Conservation (phyloP, 2,113 vertebrate species). For the Burhinus bistriatus region DNA sequence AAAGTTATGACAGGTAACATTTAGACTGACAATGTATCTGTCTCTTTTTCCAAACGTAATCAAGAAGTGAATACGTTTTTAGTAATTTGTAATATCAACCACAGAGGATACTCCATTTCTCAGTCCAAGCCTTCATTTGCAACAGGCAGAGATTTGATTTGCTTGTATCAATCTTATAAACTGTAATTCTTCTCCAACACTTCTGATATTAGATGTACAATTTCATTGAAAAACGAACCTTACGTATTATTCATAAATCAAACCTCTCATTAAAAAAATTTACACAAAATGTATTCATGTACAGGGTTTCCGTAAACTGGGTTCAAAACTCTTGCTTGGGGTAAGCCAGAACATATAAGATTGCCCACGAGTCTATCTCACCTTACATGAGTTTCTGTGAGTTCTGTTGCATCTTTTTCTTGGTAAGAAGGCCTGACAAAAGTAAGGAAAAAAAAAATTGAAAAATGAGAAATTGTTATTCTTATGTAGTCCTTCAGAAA, state of each 20-base stretch:
- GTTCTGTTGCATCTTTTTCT: not conserved
- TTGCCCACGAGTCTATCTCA: not conserved
- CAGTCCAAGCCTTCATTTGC: not conserved
- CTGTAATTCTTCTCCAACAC: not conserved
- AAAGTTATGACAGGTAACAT: not conserved
- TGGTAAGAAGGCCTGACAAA: not conserved
- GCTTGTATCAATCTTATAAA: not conserved
- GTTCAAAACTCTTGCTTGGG: not conserved
- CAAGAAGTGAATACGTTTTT: not conserved
- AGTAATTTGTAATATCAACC: not conserved
- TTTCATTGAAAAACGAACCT: not conserved
- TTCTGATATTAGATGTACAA: not conserved
- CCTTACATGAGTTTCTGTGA: not conserved
- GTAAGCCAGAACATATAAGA: not conserved
- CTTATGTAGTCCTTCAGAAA: not conserved
- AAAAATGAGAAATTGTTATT: not conserved
- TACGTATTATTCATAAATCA: not conserved
- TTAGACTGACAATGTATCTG: not conserved
- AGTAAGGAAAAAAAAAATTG: not conserved
- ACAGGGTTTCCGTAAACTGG: not conserved
- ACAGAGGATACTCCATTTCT: not conserved
- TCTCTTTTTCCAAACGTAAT: not conserved
- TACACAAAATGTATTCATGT: accelerated
- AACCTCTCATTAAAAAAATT: not conserved
- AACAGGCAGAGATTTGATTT: not conserved